Base-by-base conservation (phyloP, 2,113 vertebrate species). In the Perccottus glenii region DNA sequence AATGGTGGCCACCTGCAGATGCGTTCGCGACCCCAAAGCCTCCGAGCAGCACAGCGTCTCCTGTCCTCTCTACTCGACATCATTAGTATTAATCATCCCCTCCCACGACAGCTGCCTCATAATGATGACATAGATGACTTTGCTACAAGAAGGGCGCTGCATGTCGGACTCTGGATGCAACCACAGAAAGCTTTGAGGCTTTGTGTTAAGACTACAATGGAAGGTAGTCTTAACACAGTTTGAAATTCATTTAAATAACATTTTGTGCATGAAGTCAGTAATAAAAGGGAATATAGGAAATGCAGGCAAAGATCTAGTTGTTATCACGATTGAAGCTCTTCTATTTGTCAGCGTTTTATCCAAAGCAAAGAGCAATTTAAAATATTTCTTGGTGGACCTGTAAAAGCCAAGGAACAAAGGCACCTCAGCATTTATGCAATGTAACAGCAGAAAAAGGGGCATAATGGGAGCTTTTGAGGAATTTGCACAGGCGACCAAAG, bases 401-500 rank as follows among this genome's bases (percentile, higher is more conserved):
- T 52, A 35, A 61, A 61, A 32, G 49, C 52, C 33, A 35, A 55
- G 33, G 57, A 61, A 67, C 11, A 36, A 16, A 36, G 38, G 48
- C 72, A 47, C 58, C n/a, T 65, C 58, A 19, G 70, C 57, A 43
- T 63, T 60, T 60, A 27, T 73, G 15, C n/a, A 11, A 14, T 10
- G 40, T 10, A 52, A 38, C 38, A 0, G 36, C 51, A 50, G 42
- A 47, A 80, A 71, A 66, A 5, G 6, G 46, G 57, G 9, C 69
- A 38, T 62, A 19, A 60, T 36, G 15, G 58, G 33, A 46, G 71
- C 60, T 75, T 74, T 48, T 16, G 55, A 46, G 57, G 68, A 71
- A 68, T 64, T 46, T 68, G 27, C 33, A 6, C 40, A 11, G 44
- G 52, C 52, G 67, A 86, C 80, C 70, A 78, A 77, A 82, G 70